Evolutionary conservation across 2,797 vertebrate genomes (phyloP).

Genomic region (Threskiornis aethiopicus): DNA sequence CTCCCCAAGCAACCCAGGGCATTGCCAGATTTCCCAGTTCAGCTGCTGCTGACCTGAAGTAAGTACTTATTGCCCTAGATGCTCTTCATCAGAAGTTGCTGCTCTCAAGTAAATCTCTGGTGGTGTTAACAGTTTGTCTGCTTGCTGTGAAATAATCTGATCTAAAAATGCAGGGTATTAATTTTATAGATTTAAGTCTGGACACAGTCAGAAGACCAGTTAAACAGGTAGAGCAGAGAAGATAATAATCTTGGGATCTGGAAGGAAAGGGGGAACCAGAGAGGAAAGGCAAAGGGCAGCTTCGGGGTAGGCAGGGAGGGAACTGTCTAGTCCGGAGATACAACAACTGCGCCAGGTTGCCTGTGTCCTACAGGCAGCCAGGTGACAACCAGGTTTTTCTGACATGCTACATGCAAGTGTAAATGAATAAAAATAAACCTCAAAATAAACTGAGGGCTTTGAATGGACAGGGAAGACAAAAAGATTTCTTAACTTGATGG

Average conservation of each 20-base stretch:
- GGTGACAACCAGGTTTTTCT: background rate
- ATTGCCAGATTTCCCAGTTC: background rate
- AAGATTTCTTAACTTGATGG: background rate
- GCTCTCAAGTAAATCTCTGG: background rate
- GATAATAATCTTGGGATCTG: background rate
- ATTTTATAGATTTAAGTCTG: background rate
- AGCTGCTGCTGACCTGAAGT: background rate
- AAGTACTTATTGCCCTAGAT: background rate
- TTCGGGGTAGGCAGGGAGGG: background rate
- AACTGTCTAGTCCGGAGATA: background rate
- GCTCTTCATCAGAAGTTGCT: background rate
- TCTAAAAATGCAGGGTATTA: fast-evolving
- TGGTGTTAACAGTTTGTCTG: background rate
- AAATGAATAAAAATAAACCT: background rate
- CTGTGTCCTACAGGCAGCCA: background rate
- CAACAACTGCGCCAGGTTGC: background rate
- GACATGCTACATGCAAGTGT: background rate
- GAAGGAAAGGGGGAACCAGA: background rate
- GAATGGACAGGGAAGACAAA: background rate
- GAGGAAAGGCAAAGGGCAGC: background rate
- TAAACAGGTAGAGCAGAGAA: background rate
- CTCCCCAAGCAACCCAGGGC: background rate
- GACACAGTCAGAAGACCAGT: background rate
- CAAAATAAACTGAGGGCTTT: background rate
- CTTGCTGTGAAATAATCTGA: background rate